These are phyloP conservation scores for Ichneumoninae sp. DNA, from an alignment of 2,888 invertebrate species.

Conservation along the genomic window DNA sequence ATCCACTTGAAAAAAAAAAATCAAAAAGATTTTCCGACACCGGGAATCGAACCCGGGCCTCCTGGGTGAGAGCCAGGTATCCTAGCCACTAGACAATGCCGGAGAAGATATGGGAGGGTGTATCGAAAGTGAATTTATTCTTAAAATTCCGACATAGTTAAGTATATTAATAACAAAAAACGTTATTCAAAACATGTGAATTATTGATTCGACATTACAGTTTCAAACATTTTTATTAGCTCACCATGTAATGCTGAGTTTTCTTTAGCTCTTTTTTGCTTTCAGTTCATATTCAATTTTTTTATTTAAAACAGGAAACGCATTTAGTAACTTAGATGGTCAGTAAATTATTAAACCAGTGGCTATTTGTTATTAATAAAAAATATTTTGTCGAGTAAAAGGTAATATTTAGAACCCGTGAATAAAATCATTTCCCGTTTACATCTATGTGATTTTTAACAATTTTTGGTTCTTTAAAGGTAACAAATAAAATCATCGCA, in stretches of 20 bases:
- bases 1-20: background rate
- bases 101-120: conserved; percentile 72
- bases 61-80: conserved; percentile 88
- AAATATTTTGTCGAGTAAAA: background rate
- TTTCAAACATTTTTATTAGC: no score
- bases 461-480: background rate
- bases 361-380: background rate
- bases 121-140: no score
- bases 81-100: conserved; percentile 87
- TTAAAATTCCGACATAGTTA: no score
- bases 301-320: background rate
- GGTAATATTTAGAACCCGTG: background rate
- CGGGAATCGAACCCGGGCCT: conserved; percentile 88
- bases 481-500: background rate
- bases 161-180: no score
- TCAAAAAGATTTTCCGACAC: conserved; percentile 84
- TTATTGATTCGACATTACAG: no score
- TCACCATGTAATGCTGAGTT: no score
- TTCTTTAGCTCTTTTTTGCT: background rate
- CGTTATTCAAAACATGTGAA: no score
- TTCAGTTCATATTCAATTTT: background rate
- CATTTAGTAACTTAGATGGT: background rate
- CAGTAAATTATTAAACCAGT: background rate
- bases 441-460: background rate
- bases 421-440: background rate